Evolutionary conservation across 2,113 vertebrate genomes (phyloP), one percentile per base, ranked within the genome.

Genomic region (Callopanchax toddi): DNA sequence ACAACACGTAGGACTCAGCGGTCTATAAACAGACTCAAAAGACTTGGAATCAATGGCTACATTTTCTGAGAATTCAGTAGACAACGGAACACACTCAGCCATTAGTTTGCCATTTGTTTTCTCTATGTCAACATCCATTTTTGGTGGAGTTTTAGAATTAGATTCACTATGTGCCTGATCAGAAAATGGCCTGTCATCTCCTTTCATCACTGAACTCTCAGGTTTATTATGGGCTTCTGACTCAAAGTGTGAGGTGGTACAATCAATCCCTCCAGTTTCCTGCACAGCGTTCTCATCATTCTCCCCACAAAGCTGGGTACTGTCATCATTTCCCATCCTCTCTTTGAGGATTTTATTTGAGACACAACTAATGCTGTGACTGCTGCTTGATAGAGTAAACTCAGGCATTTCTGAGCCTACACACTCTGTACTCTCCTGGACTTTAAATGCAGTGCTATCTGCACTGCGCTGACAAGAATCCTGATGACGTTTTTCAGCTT

Each of bases 1-100:
- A n/a, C 68, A 42, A 52, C 74, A 74, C 3, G n/a, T 16, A 6
- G 60, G 68, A 71, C 74, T 83, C n/a, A 66, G 36, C 12, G 10
- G 26, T 15, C 43, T 67, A 43, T 78, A 84, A 8, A 63, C 10
- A 11, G 45, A 71, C 22, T 69, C 50, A 8, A 74, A 11, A 61
- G 59, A n/a, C 16, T 75, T 18, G 49, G 12, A 48, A 22, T 58
- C 52, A 6, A 60, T 9, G 21, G 36, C 60, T 5, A 37, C 26
- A 4, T 16, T 63, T 18, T 69, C 60, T 53, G 40, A 11, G 11
- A 26, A 46, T 18, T 15, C 34, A n/a, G 72, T 65, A 26, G 29
- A n/a, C 8, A 67, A 34, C 51, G 11, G 10, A 0, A 5, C 26
- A 18, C 3, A 1, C 15, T 49, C 17, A 40, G 5, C 2, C n/a